Base-by-base conservation (phyloP, 2,113 vertebrate genomes). In the Trachemys scripta region DNA sequence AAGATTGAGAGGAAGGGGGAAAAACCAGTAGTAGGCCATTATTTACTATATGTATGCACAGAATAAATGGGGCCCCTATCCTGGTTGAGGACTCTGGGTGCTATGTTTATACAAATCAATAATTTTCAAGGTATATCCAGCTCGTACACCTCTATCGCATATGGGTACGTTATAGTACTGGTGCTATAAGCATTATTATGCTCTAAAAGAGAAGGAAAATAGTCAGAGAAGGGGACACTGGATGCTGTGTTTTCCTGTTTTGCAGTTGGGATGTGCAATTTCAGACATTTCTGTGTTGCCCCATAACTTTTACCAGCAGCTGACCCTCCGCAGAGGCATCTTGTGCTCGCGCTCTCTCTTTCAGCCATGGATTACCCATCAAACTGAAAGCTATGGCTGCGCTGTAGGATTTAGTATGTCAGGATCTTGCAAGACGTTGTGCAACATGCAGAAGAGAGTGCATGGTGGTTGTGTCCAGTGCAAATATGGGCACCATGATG, bases 381-480 rank as follows among this genome's bases (percentile, higher is more conserved):
- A 25, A 85, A 1, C 3, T 82, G n/a, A 8, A 49, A 49, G 10
- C 9, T 3, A 72, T 22, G 11, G 56, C 4, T 24, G 7, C 4
- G 3, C 45, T 19, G 17, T 88, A 83, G 10, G 6, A 79, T 3
- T 45, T 29, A 4, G 2, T 49, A 19, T 19, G 6, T 2, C 49
- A n/a, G 10, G 57, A n/a, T 87, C 5, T 29, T 7, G 62, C 1
- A 49, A 57, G 38, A 38, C 29, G 7, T 65, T 76, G 22, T 27
- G 65, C 9, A 76, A 14, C 6, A 51, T 24, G 65, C 9, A 69
- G 14, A 5, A 51, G 25, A 35, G 85, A 25, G 22, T 92, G 38
- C 45, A 7, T 81, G 83, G 65, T 42, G 0, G 1, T 35, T 22
- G 4, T 47, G 25, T n/a, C 10, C 8, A 59, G 35, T 0, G 4